Evolutionary conservation across 2,113 vertebrate genomes (phyloP), one percentile per base, ranked within the genome.

Genomic region (Brachypteracias leptosomus): DNA sequence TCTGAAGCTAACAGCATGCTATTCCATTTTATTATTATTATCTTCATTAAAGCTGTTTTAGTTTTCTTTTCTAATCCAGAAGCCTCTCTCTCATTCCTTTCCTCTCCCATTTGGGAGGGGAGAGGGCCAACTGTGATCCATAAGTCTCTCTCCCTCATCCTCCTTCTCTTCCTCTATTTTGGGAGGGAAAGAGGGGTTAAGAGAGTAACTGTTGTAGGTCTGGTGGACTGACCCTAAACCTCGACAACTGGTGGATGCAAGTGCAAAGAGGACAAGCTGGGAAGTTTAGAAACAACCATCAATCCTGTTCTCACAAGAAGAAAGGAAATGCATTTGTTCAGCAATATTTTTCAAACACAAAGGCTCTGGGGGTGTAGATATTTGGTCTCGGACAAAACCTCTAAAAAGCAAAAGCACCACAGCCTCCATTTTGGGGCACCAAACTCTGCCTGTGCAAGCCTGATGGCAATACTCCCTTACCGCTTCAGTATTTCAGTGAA

Each of bases 401-500:
- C 61, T 58, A 42, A 46, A 72, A 91, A 55, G 40, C 35, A 77
- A 66, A 92, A 92, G 31, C 20, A 51, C 13, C 33, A 71, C 9
- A 74, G 68, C 16, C 49, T 81, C 72, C 47, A 65, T 52, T 74
- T 28, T 52, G 15, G 13, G 16, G 12, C 52, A 81, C 17, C 29
- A 59, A 59, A 88, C 33, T 61, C n/a, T n/a, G 33, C 49, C 62
- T 61, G 15, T 61, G 58, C 36, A 75, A 89, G n/a, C 22, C 66
- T 77, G 58, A 35, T 3, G 28, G 17, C 13, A 33, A 31, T 16
- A 59, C 28, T 58, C 38, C 29, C 97, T 97, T 96, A 99, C 99
- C 98, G 98, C 87, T 98, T 98, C 96, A 99, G 96, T 95, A 99
- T 98, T 96, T 98, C 98, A 51, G 98, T 98, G 18, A 99, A 98